Evolutionary conservation across 1,140 invertebrate species (phyloP).

Genomic region (Coptotermes formosanus): DNA sequence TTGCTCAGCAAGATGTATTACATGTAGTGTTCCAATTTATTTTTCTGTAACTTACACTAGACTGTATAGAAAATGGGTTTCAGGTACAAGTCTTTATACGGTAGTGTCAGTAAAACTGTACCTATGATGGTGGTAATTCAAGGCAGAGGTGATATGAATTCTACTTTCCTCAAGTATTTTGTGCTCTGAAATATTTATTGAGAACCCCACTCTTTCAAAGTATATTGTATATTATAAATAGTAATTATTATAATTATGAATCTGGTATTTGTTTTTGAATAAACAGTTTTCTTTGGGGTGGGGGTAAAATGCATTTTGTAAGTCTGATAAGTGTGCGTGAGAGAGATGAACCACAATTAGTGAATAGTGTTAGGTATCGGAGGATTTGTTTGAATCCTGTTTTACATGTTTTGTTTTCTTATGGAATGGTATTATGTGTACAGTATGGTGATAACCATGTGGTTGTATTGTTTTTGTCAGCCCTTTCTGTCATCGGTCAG

Average conservation of each 20-base stretch:
- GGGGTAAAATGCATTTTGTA: background rate
- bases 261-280: background rate
- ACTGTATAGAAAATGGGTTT: conserved; percentile 3
- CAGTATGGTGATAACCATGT: background rate
- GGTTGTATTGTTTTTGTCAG: background rate
- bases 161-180: background rate
- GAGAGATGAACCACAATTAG: background rate
- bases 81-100: background rate
- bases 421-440: background rate
- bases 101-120: background rate
- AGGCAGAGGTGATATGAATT: background rate
- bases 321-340: background rate
- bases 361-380: background rate
- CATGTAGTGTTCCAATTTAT: background rate
- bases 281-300: background rate
- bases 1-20: background rate
- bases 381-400: background rate
- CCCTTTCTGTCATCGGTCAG: background rate
- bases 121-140: background rate
- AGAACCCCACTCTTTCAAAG: background rate
- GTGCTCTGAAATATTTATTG: background rate
- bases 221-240: background rate
- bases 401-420: background rate
- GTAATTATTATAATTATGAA: conserved; percentile 15
- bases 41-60: background rate